Evolutionary conservation across 2,113 vertebrate species (phyloP).

Genomic region (Atherinomorus stipes): DNA sequence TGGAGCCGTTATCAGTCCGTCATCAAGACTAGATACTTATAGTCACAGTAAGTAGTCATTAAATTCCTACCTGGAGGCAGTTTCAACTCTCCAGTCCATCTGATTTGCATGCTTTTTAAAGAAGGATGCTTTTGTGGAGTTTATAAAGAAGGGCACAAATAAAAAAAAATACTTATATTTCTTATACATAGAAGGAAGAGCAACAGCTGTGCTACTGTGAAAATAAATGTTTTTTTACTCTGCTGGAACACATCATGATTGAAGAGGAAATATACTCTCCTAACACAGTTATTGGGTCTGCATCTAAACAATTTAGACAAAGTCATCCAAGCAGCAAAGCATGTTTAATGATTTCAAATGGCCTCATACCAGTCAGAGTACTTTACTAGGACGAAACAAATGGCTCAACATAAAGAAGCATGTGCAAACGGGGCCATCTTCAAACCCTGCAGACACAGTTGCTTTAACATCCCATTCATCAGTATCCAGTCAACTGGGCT

Average conservation of each 20-base stretch:
- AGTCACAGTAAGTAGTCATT: constrained; percentile 9
- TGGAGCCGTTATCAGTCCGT: constrained; percentile 15
- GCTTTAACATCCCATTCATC: constrained; percentile 46
- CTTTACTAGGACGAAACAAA: constrained; percentile 17
- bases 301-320: constrained; percentile 26
- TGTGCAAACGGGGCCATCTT: constrained; percentile 22
- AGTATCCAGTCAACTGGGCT: constrained; percentile 11
- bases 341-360: constrained; percentile 19
- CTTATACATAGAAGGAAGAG: constrained; percentile 5
- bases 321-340: constrained; percentile 14
- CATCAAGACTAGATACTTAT: constrained; percentile 18
- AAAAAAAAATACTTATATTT: constrained; percentile 23
- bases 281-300: not conserved
- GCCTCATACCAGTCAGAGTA: constrained; percentile 18
- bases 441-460: constrained; percentile 19
- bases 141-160: constrained; percentile 14
- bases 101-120: constrained; percentile 27
- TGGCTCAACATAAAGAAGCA: not conserved
- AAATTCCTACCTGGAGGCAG: constrained; percentile 27
- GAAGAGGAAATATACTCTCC: constrained; percentile 36
- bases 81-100: constrained; percentile 18
- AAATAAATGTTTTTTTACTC: constrained; percentile 28
- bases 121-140: constrained; percentile 24
- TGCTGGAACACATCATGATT: not conserved
- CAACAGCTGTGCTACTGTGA: constrained; percentile 25